These are phyloP conservation scores for Isurus oxyrinchus DNA, from an alignment of 2,113 vertebrate genomes.

Conservation along the genomic window DNA sequence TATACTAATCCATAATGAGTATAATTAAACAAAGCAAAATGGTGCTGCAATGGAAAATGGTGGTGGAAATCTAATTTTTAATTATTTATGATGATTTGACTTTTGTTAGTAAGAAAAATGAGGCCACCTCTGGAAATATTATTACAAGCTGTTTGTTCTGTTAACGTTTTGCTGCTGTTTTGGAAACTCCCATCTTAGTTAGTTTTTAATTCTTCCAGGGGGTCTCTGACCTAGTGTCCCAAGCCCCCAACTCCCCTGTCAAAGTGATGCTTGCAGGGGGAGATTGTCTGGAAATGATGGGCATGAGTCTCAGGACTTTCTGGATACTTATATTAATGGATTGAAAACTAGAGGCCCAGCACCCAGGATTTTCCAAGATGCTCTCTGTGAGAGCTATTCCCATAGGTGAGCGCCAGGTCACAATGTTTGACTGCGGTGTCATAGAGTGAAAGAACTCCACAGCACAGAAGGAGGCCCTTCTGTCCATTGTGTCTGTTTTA, in stretches of 20 bases:
- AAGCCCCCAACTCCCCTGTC: background rate
- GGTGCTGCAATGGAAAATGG: background rate
- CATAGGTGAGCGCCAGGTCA: background rate
- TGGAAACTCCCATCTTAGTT: background rate
- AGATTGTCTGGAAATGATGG: background rate
- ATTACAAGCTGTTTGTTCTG: background rate
- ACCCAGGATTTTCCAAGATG: background rate
- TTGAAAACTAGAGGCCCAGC: background rate
- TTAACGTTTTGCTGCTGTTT: background rate
- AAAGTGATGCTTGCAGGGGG: background rate
- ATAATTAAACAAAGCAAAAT: background rate
- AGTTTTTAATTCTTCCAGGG: background rate
- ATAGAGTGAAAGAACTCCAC: background rate
- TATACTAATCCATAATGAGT: background rate
- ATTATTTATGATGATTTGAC: background rate
- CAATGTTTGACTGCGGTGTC: background rate
- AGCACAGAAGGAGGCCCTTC: background rate
- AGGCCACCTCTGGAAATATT: background rate
- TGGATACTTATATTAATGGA: background rate
- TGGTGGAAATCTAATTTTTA: background rate
- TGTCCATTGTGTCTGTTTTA: background rate
- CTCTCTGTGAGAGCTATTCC: background rate
- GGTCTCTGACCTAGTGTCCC: too few species aligned
- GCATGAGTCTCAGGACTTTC: background rate
- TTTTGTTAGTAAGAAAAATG: background rate